These are phyloP conservation scores for Chironex yamaguchii DNA, from an alignment of 30 jellyfish, hydroid and myxozoan species.

Conservation along the genomic window DNA sequence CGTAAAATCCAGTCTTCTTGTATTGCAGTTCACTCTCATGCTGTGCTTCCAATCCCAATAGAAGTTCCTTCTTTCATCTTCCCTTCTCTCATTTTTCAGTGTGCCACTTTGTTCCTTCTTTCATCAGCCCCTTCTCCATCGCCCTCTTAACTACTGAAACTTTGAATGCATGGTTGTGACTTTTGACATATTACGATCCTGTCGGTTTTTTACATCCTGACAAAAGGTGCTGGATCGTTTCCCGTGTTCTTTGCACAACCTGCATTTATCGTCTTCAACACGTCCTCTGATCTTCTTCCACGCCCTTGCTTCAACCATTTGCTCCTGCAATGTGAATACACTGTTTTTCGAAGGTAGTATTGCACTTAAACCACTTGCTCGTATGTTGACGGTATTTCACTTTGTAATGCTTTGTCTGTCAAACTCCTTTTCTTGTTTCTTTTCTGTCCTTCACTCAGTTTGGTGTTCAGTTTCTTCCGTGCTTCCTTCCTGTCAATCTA, in stretches of 20 bases:
- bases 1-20: neutral
- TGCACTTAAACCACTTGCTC: neutral
- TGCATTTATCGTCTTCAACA: neutral
- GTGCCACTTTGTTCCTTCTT: no score
- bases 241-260: neutral
- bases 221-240: neutral
- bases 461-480: neutral
- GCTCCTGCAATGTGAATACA: neutral
- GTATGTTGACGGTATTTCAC: neutral
- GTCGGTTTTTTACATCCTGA: neutral
- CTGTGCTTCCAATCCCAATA: neutral
- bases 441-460: neutral
- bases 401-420: neutral
- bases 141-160: neutral
- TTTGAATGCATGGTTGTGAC: neutral
- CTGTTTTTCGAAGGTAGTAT: neutral
- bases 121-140: neutral
- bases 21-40: neutral
- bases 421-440: neutral
- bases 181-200: neutral
- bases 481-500: neutral
- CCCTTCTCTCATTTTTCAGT: no score
- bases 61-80: neutral
- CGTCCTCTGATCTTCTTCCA: no score
- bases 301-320: neutral